These are phyloP conservation scores for Vanessa atalanta DNA, from an alignment of 1,140 invertebrate genomes.

Conservation along the genomic window DNA sequence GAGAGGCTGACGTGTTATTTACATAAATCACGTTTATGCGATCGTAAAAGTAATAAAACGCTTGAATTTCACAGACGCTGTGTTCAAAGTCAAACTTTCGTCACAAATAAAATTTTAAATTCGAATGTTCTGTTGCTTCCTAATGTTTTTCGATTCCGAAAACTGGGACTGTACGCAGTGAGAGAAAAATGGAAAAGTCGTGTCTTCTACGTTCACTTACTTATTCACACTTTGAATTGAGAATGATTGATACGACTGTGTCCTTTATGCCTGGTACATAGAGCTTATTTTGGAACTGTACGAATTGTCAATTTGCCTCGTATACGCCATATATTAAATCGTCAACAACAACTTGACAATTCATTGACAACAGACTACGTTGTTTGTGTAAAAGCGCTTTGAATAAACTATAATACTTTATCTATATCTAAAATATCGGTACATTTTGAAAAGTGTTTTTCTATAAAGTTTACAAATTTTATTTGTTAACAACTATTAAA, in stretches of 20 bases:
- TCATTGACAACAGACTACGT: conserved; percentile 27
- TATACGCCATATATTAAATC: conserved; percentile 9
- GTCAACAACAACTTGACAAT: conserved; percentile 26
- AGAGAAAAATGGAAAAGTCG: conserved; percentile 67
- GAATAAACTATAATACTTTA: conserved; percentile 11
- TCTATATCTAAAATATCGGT: too few species aligned
- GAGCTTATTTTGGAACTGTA: conserved; percentile 9
- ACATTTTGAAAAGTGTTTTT: too few species aligned
- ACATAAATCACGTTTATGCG: conserved; percentile 54
- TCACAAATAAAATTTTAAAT: conserved; percentile 55
- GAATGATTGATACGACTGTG: conserved; percentile 4
- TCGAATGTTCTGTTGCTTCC: conserved; percentile 49
- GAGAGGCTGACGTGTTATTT: conserved; percentile 42
- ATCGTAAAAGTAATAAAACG: conserved; percentile 46
- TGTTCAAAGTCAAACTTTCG: conserved; percentile 45
- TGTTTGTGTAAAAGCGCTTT: conserved; percentile 20
- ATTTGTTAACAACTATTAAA: too few species aligned
- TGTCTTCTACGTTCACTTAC: conserved; percentile 45
- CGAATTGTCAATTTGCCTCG: conserved; percentile 14
- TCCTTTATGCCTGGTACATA: conserved; percentile 2
- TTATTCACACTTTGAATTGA: conserved; percentile 31
- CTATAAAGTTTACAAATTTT: too few species aligned
- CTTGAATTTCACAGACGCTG: conserved; percentile 41
- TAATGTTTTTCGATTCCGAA: conserved; percentile 35
- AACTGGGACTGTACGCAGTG: conserved; percentile 38